phyloP scores from a whole-genome alignment of 2,888 invertebrate genomes.

The Athalia rosae region DNA sequence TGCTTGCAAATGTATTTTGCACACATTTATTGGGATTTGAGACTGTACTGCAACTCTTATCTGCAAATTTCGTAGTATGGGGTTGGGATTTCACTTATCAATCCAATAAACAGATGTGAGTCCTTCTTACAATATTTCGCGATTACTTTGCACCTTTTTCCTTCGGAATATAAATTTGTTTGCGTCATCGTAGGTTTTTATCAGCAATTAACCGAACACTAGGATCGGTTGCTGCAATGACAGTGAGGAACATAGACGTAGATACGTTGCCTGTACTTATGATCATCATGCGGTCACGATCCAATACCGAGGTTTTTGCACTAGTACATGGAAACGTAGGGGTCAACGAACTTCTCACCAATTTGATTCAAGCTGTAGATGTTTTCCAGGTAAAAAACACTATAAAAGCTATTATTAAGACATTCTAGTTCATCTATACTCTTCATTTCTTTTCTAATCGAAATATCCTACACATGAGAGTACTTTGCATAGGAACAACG shows the following conservation, averaged over 20 bases:
- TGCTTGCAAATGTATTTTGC: slow-evolving; percentile 97
- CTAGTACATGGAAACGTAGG: slow-evolving; percentile 94
- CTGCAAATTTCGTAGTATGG: slow-evolving; percentile 94
- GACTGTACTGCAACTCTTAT: slow-evolving; percentile 91
- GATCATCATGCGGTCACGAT: slow-evolving; percentile 90
- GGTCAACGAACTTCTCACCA: slow-evolving; percentile 90
- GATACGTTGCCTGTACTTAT: slow-evolving; percentile 93
- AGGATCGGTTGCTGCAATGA: slow-evolving; percentile 88
- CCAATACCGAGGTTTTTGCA: slow-evolving; percentile 92
- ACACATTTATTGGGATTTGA: slow-evolving; percentile 95
- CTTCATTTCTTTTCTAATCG: not conserved
- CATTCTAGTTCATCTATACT: not conserved
- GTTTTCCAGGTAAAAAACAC: slow-evolving; percentile 77
- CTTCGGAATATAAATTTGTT: slow-evolving; percentile 44
- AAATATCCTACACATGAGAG: not conserved
- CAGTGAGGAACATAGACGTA: slow-evolving; percentile 88
- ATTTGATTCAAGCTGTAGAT: slow-evolving; percentile 91
- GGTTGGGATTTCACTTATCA: slow-evolving; percentile 98
- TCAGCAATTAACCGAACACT: slow-evolving; percentile 85
- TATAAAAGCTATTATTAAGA: not conserved
- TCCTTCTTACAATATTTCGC: slow-evolving; percentile 47
- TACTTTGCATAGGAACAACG: slow-evolving; percentile 78
- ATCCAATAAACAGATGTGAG: slow-evolving; percentile 87
- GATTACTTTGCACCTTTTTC: not conserved
- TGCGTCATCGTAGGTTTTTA: slow-evolving; percentile 78